Base-by-base conservation (phyloP, 2,113 vertebrate species). In the Artemisiospiza belli region DNA sequence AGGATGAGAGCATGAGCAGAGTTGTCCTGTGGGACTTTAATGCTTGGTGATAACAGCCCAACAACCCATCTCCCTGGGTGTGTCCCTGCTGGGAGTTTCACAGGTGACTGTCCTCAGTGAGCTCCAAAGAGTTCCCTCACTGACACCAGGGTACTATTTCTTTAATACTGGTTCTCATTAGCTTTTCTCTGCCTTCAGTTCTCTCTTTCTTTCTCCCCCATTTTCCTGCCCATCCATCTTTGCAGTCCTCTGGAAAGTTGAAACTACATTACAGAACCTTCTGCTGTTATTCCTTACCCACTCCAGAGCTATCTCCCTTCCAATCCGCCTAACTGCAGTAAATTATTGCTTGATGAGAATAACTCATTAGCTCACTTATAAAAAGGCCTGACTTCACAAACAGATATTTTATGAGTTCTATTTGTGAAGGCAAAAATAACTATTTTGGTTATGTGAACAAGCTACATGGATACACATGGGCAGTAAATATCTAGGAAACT, bases 361-460 rank as follows among this genome's bases (percentile, higher is more conserved):
- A 94, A 83, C 54, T 89, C 51, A 62, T 94, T 95, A 79, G 23
- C 46, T 94, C 74, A 59, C 55, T 91, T 67, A 93, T 69, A 90
- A 85, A 95, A 95, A 85, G 39, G 59, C 24, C 68, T 95, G 83
- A 74, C 67, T 85, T 86, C 78, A 86, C 55, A 90, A 93, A 74
- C 28, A 91, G 75, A 91, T 83, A 93, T 95, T 95, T 95, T 94
- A 89, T 35, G 78, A 64, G 75, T 74, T 83, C 93, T 95, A 83
- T 91, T 95, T 92, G 62, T 61, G 75, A 82, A 95, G 74, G 66
- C 69, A 91, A 68, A 87, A 82, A 73, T 86, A 92, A 74, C 59
- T 91, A 11, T 43, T 94, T 75, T 88, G 33, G 64, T 90, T 86
- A 81, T 81, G 74, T 55, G 82, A 95, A 67, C 39, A 90, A 91